Evolutionary conservation across 2,113 vertebrate genomes (phyloP).

Genomic region (Sturnira hondurensis): DNA sequence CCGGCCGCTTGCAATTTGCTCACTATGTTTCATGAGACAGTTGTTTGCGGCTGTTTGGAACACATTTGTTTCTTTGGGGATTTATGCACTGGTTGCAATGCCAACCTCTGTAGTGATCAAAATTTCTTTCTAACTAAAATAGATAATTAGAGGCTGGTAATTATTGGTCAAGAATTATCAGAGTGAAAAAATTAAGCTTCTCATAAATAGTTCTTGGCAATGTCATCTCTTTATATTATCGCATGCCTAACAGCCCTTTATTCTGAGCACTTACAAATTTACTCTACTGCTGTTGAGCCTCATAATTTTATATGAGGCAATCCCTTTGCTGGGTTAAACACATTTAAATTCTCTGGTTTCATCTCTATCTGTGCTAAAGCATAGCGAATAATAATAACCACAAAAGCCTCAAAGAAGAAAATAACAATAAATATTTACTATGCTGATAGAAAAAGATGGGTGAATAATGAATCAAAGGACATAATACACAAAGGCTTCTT

Average conservation of each 20-base stretch:
- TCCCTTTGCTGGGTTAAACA: slow-evolving; percentile 70
- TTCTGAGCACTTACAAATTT: slow-evolving; percentile 78
- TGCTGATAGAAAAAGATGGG: slow-evolving; percentile 47
- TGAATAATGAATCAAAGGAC: slow-evolving; percentile 37
- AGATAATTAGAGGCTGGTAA: slow-evolving; percentile 87
- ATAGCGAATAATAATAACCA: slow-evolving; percentile 38
- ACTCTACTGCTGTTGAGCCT: slow-evolving; percentile 74
- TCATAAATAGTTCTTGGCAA: slow-evolving; percentile 86
- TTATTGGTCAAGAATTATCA: slow-evolving; percentile 89
- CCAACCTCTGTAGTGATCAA: slow-evolving; percentile 84
- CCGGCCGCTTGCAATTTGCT: slow-evolving; percentile 84
- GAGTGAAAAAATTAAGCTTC: slow-evolving; percentile 87
- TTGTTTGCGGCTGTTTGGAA: slow-evolving; percentile 87
- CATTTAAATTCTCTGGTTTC: slow-evolving; percentile 41
- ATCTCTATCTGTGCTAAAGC: slow-evolving; percentile 19
- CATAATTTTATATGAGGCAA: slow-evolving; percentile 77
- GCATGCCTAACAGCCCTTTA: slow-evolving; percentile 80
- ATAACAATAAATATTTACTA: slow-evolving; percentile 58
- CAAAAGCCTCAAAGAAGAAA: slow-evolving; percentile 44
- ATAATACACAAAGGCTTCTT: slow-evolving; percentile 34
- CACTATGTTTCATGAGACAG: slow-evolving; percentile 85
- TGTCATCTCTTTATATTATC: slow-evolving; percentile 82
- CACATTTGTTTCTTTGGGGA: slow-evolving; percentile 86
- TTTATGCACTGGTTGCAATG: slow-evolving; percentile 82
- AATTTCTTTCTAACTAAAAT: slow-evolving; percentile 87